These are phyloP conservation scores for Operophtera brumata DNA, from an alignment of 2,888 invertebrate genomes.

Conservation along the genomic window DNA sequence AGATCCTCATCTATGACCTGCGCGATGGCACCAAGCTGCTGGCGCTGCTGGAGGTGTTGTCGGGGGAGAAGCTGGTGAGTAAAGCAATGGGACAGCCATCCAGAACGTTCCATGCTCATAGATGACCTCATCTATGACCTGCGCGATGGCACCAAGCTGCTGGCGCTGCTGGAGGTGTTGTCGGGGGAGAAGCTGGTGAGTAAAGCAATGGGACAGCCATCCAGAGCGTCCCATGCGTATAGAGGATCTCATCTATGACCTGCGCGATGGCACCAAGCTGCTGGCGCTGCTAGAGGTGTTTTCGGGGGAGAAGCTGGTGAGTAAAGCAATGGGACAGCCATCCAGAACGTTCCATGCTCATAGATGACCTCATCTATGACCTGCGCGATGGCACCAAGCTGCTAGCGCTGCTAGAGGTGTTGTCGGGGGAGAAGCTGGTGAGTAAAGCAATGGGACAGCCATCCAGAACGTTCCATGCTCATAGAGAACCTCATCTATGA, in stretches of 20 bases:
- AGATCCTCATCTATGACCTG: slow-evolving; percentile 96
- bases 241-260: slow-evolving; percentile 96
- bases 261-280: slow-evolving; percentile 96
- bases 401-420: slow-evolving; percentile 94
- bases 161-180: slow-evolving; percentile 95
- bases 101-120: slow-evolving; percentile 93
- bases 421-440: slow-evolving; percentile 97
- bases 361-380: slow-evolving; percentile 97
- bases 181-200: slow-evolving; percentile 96
- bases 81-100: no score
- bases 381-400: slow-evolving; percentile 97
- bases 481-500: slow-evolving; percentile 97
- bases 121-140: slow-evolving; percentile 97
- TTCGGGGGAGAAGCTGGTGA: slow-evolving; percentile 96
- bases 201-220: slow-evolving; percentile 7
- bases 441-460: slow-evolving; percentile 42
- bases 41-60: slow-evolving; percentile 95
- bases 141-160: slow-evolving; percentile 95
- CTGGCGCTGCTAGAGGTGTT: slow-evolving; percentile 96
- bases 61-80: slow-evolving; percentile 95
- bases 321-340: slow-evolving; percentile 33
- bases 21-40: slow-evolving; percentile 97
- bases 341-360: slow-evolving; percentile 84
- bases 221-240: slow-evolving; percentile 86
- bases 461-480: slow-evolving; percentile 83